Base-by-base conservation (phyloP, 2,797 vertebrate genomes). In the Danio jaintianensis region DNA sequence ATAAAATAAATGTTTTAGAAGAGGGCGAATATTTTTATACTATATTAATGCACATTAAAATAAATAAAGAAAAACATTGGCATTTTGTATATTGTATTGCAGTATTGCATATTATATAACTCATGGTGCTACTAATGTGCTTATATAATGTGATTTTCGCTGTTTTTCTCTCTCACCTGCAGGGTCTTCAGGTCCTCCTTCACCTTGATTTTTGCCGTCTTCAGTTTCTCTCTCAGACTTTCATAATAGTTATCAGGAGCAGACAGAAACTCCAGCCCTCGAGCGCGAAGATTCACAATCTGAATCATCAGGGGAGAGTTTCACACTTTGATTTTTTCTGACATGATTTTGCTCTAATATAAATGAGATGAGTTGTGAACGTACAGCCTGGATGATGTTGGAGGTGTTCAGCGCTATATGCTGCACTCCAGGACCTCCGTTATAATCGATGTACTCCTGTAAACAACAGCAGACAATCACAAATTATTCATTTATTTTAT, bases 361-460 rank as follows among this genome's bases (percentile, higher is more conserved):
- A 18, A 43, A 6, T 58, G 3, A 67, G 77, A 42, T 36, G 75
- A 56, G 36, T n/a, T 16, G 20, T 40, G 73, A 67, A 66, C 94
- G 92, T 87, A 95, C 95, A 7, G 93, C 47, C 86, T 94, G 86
- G 82, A 95, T 95, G 79, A 96, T 95, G 91, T 95, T 85, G 53
- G 93, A 86, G 3, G 93, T 93, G 91, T 95, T 95, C 69, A 95
- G 93, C 67, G 95, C 95, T 12, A 96, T 95, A 88, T 96, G 95
- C 86, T 96, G 95, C 36, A 95, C 95, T 53, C 95, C 95, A 16
- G 95, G 84, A 20, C 95, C 94, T 15, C 94, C 94, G 4, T 95
- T 92, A 73, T 95, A 96, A 86, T 96, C 94, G 48, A 95, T 93
- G 38, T 93, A 96, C 81, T 96, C 95, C 95, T 96, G 84, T 63